phyloP scores from a whole-genome alignment of 2,113 vertebrate genomes.

The Podiceps cristatus region DNA sequence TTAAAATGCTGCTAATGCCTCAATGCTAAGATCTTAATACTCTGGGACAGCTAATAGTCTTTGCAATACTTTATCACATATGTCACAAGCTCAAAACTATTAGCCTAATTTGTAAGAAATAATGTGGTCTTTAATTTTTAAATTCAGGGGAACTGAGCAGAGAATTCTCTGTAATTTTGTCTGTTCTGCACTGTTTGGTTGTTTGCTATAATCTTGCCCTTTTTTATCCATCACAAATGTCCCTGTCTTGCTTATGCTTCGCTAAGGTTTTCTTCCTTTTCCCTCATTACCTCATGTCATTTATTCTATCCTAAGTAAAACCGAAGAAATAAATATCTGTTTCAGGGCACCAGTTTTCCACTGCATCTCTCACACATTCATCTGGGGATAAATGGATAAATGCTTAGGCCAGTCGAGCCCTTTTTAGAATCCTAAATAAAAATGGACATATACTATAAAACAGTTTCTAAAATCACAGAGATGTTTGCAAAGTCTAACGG shows the following conservation, averaged over 20 bases:
- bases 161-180: not conserved
- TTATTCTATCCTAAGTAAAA: not conserved
- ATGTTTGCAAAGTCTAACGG: not conserved
- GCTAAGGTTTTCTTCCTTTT: not conserved
- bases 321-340: not conserved
- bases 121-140: not conserved
- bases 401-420: not conserved
- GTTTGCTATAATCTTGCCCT: not conserved
- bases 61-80: not conserved
- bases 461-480: not conserved
- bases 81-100: not conserved
- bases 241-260: not conserved
- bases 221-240: not conserved
- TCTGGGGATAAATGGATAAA: not conserved
- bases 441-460: not conserved
- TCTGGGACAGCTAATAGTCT: not conserved
- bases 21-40: not conserved
- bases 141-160: not conserved
- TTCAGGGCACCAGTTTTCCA: not conserved
- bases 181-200: not conserved
- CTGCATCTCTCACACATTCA: not conserved
- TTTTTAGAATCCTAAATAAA: not conserved
- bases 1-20: not conserved
- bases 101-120: not conserved
- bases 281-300: not conserved